A percentile compares a stretch with the other conserved stretches of the same genome.
Conservation (phyloP, 2,113 vertebrate genomes). For the Typhlomys cinereus region DNA sequence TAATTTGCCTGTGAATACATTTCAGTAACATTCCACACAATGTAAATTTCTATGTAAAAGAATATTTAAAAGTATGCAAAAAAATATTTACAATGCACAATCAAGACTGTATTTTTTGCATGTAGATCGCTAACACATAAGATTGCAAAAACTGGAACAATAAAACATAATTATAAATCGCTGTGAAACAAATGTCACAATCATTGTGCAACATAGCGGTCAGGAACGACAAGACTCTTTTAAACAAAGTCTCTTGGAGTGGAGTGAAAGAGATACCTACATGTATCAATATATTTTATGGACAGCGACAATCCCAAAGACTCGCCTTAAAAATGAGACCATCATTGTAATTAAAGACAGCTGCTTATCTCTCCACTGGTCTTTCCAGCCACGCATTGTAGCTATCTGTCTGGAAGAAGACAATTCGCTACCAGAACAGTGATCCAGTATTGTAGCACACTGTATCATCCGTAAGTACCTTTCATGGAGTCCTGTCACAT, state of each 20-base stretch:
- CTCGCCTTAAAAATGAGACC: neutral
- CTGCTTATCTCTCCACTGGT: neutral
- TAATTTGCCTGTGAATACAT: neutral
- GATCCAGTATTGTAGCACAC: neutral
- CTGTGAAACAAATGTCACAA: conserved; percentile 4
- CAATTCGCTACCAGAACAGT: neutral
- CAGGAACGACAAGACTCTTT: neutral
- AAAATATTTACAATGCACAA: neutral
- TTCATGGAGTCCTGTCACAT: neutral
- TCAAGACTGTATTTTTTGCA: conserved; percentile 19
- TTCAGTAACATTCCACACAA: conserved; percentile 11
- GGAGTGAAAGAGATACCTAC: conserved; percentile 12
- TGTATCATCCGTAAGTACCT: neutral
- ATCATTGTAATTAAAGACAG: neutral
- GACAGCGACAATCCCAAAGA: neutral
- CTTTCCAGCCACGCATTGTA: neutral
- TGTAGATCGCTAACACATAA: neutral
- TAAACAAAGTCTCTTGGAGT: neutral
- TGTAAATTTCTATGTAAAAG: neutral
- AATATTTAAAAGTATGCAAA: neutral
- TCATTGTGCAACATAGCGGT: neutral
- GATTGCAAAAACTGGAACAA: conserved; percentile 11
- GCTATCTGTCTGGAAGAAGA: neutral
- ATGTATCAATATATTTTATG: neutral
- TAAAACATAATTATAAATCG: conserved; percentile 18